A percentile compares a stretch with the other conserved stretches of the same genome.
phyloP scores from a whole-genome alignment of 2,113 vertebrate species.

The Myotis yumanensis region DNA sequence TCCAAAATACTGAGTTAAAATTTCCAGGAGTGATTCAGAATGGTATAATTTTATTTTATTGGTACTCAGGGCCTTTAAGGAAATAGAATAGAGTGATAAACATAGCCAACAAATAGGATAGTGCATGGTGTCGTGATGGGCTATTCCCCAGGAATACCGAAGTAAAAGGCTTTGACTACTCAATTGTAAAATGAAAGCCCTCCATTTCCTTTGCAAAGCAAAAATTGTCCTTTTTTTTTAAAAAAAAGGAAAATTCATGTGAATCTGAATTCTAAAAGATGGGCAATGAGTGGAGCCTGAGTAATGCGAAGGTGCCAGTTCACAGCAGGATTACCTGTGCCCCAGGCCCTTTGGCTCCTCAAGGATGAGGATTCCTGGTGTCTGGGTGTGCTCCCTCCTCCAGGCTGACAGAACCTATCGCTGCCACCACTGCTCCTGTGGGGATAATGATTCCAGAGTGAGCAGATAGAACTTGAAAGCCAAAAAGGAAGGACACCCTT shows the following conservation, averaged over 20 bases:
- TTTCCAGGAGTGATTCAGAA: constrained; percentile 30
- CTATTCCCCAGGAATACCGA: background rate
- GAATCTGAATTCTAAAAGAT: background rate
- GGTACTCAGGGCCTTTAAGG: background rate
- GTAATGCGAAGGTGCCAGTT: background rate
- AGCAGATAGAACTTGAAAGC: background rate
- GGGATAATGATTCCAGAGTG: background rate
- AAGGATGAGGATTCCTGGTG: background rate
- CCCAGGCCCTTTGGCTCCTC: background rate
- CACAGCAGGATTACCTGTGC: background rate
- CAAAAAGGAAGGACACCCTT: background rate
- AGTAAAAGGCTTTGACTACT: background rate
- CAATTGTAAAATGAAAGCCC: background rate
- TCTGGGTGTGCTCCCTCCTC: background rate
- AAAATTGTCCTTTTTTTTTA: background rate
- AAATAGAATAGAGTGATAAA: constrained; percentile 12
- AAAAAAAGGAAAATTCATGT: background rate
- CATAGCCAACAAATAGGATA: background rate
- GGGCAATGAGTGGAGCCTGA: background rate
- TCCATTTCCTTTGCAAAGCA: constrained; percentile 39
- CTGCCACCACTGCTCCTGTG: background rate
- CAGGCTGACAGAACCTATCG: background rate
- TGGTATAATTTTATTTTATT: constrained; percentile 50
- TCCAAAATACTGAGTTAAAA: constrained; percentile 20
- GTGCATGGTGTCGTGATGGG: background rate